A percentile compares a stretch with the other conserved stretches of the same genome.
These are phyloP conservation scores for Heliangelus exortis DNA, from an alignment of 2,797 vertebrate genomes.

Conservation along the genomic window DNA sequence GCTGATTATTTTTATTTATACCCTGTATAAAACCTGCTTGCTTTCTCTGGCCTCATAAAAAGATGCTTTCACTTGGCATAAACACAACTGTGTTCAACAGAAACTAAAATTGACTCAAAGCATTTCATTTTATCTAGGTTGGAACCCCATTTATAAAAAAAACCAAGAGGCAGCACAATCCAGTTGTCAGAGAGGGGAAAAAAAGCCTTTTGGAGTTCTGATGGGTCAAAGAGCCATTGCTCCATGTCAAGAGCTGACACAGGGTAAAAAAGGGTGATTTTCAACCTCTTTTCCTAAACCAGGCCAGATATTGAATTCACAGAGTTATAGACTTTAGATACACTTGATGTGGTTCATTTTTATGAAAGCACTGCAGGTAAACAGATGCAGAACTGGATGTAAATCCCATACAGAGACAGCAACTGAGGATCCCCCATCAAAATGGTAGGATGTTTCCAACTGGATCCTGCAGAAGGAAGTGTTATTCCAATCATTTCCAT, in stretches of 20 bases:
- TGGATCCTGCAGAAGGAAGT: neutral
- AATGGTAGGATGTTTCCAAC: neutral
- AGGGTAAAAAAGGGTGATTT: neutral
- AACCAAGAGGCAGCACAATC: constrained; percentile 6
- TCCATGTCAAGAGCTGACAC: neutral
- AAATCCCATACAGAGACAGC: neutral
- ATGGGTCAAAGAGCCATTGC: neutral
- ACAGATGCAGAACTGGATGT: neutral
- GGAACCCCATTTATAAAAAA: constrained; percentile 42
- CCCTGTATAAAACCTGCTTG: neutral
- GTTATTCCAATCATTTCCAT: neutral
- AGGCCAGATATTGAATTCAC: neutral
- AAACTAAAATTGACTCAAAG: neutral
- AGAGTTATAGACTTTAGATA: neutral
- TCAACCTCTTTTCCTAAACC: neutral
- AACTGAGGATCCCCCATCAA: neutral
- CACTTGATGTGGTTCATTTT: neutral
- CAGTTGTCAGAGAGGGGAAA: neutral
- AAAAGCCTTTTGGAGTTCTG: neutral
- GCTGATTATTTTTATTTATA: neutral
- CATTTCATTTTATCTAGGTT: constrained; percentile 15
- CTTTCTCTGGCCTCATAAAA: neutral
- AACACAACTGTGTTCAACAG: constrained; percentile 2
- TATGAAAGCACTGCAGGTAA: neutral
- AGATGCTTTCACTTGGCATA: neutral